Evolutionary conservation across 2,113 vertebrate species (phyloP).

Genomic region (Madoqua kirkii): DNA sequence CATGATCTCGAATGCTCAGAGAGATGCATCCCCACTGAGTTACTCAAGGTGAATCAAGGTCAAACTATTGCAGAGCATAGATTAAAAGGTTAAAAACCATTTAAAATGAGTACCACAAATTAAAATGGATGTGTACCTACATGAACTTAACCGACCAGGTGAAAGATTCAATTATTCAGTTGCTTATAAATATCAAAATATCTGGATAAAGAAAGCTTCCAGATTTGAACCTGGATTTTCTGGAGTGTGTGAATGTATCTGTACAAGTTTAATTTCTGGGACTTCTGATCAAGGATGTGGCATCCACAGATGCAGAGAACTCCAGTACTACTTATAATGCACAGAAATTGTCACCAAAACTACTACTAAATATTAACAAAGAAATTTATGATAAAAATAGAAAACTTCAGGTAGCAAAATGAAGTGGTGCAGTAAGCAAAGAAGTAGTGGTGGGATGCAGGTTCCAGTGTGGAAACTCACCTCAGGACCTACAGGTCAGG

Average conservation of each 20-base stretch:
- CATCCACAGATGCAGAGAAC: neutral
- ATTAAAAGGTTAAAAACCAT: neutral
- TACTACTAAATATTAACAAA: neutral
- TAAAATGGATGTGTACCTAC: neutral
- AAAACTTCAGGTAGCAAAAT: neutral
- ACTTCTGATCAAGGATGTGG: neutral
- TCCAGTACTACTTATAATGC: neutral
- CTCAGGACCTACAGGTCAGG: neutral
- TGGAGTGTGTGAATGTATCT: neutral
- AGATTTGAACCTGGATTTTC: neutral
- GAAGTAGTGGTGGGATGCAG: accelerated
- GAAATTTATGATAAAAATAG: neutral
- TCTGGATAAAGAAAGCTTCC: neutral
- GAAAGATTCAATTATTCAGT: neutral
- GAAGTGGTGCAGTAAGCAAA: neutral
- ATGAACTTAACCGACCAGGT: neutral
- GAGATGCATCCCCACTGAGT: neutral
- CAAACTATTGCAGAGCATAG: neutral
- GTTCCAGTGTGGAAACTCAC: neutral
- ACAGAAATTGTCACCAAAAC: too few species aligned
- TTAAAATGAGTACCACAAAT: neutral
- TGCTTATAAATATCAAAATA: neutral
- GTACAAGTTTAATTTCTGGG: neutral
- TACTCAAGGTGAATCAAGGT: neutral
- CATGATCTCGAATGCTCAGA: neutral